Evolutionary conservation across 2,113 vertebrate genomes (phyloP).

Genomic region (Dissostichus mawsoni): DNA sequence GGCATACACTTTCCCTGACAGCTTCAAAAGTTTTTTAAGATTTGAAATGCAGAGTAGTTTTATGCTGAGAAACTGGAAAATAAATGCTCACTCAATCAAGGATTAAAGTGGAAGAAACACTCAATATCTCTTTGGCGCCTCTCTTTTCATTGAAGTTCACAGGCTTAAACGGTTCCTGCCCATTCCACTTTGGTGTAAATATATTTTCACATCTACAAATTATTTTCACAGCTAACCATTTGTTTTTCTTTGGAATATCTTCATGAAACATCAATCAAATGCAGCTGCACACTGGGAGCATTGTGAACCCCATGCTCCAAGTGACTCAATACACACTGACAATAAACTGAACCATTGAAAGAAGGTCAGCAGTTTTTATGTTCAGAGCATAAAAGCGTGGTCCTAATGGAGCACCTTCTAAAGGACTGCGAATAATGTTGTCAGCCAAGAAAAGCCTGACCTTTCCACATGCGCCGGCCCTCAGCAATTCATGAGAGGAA

Average conservation of each 20-base stretch:
- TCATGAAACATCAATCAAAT: not conserved
- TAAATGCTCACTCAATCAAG: conserved; percentile 35
- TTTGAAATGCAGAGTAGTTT: conserved; percentile 36
- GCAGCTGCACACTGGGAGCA: not conserved
- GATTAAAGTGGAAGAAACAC: conserved; percentile 35
- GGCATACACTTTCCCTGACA: conserved; percentile 17
- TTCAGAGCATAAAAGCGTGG: not conserved
- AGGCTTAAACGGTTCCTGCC: conserved; percentile 7
- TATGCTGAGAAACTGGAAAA: conserved; percentile 39
- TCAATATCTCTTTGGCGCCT: not conserved
- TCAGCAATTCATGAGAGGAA: not conserved
- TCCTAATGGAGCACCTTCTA: not conserved
- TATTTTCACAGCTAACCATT: not conserved
- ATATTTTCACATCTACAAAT: not conserved
- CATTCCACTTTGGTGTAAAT: not conserved
- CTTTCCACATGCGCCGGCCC: not conserved
- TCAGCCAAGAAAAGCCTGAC: not conserved
- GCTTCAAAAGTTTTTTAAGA: conserved; percentile 33
- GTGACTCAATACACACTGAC: not conserved
- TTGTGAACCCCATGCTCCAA: not conserved
- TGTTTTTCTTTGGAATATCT: not conserved
- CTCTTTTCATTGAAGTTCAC: conserved; percentile 20
- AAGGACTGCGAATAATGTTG: not conserved
- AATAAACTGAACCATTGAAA: not conserved
- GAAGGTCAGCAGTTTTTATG: not conserved